Conservation (phyloP, 2,113 vertebrate species). For the Aldabrachelys gigantea region DNA sequence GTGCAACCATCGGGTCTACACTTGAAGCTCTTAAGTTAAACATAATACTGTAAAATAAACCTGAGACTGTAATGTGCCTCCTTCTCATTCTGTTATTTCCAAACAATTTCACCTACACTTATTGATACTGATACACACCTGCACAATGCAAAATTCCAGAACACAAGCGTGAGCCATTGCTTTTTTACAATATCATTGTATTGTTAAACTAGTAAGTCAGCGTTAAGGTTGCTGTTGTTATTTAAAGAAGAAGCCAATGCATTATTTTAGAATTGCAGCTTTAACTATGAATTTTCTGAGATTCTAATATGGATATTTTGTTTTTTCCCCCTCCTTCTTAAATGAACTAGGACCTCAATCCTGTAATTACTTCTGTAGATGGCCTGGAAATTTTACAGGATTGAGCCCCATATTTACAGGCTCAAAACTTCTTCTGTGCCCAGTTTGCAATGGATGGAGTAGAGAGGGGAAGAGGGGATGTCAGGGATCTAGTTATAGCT, state of each 20-base stretch:
- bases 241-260: background rate
- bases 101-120: too few relatives aligned
- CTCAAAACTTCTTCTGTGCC: too few relatives aligned
- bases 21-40: too few relatives aligned
- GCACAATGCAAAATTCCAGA: background rate
- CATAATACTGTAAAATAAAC: too few relatives aligned
- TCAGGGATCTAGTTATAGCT: background rate
- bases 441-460: background rate
- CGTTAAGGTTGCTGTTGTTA: background rate
- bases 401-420: background rate
- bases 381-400: background rate
- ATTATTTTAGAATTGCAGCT: background rate
- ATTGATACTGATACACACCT: background rate
- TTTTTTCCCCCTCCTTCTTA: background rate
- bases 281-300: background rate
- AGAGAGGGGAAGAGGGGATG: background rate
- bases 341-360: background rate
- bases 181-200: background rate
- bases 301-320: background rate
- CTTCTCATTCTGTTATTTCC: too few relatives aligned
- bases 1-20: too few relatives aligned
- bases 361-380: background rate
- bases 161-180: background rate
- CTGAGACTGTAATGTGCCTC: too few relatives aligned
- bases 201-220: background rate